Conservation (phyloP, 2,888 invertebrate genomes). For the Cepaea hortensis region DNA sequence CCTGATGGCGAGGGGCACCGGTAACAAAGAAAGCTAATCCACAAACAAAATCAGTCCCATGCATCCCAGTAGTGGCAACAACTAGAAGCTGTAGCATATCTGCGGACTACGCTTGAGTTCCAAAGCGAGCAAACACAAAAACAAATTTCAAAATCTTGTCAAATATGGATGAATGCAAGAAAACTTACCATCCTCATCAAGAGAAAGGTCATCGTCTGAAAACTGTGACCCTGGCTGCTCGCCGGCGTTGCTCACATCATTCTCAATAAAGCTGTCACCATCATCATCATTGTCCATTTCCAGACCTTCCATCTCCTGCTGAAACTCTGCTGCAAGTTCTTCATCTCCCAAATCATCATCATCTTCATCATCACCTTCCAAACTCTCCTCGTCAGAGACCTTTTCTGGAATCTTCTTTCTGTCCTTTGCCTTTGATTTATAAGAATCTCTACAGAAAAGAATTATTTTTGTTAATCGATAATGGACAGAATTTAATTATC, state of each 20-base stretch:
- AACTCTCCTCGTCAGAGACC: slow-evolving; percentile 55
- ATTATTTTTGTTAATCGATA: not conserved
- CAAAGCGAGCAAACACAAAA: too few relatives aligned
- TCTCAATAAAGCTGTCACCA: slow-evolving; percentile 63
- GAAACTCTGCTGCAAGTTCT: slow-evolving; percentile 68
- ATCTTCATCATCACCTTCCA: slow-evolving; percentile 74
- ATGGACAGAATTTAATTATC: not conserved
- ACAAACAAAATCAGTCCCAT: too few relatives aligned
- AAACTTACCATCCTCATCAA: slow-evolving; percentile 54
- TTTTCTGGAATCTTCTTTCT: slow-evolving; percentile 56
- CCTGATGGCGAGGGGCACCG: too few relatives aligned
- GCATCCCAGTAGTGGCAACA: too few relatives aligned
- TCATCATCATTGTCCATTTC: slow-evolving; percentile 66
- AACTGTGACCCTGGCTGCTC: slow-evolving; percentile 39
- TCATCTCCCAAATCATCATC: slow-evolving; percentile 66
- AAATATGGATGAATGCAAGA: too few relatives aligned
- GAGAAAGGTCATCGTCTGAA: slow-evolving; percentile 64
- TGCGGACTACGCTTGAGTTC: too few relatives aligned
- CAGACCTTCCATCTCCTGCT: slow-evolving; percentile 62
- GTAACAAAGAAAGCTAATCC: too few relatives aligned
- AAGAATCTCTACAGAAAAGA: slow-evolving; percentile 56
- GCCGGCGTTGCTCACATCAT: slow-evolving; percentile 41
- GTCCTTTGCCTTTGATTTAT: slow-evolving; percentile 57
- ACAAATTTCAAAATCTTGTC: too few relatives aligned
- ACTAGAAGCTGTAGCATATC: too few relatives aligned